Evolutionary conservation across 2,888 invertebrate genomes (phyloP).

Genomic region (Arge pagana): DNA sequence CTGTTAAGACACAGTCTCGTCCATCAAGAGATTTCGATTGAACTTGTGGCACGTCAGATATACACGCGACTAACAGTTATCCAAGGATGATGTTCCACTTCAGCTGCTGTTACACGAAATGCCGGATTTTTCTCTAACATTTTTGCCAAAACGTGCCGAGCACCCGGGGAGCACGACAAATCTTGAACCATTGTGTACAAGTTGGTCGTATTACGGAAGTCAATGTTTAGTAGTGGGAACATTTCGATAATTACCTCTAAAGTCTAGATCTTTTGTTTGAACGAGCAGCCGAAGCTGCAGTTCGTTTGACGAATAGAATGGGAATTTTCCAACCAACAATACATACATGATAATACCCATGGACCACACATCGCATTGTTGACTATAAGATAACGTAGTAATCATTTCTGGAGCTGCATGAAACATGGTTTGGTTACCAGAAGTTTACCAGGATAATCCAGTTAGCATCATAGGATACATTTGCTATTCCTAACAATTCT

Average conservation of each 20-base stretch:
- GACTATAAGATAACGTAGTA: conserved; percentile 61
- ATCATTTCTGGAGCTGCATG: conserved; percentile 64
- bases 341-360: conserved; percentile 63
- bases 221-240: too few relatives aligned
- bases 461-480: too few relatives aligned
- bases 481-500: too few relatives aligned
- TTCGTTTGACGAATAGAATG: conserved; percentile 51
- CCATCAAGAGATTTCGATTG: too few relatives aligned
- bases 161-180: conserved; percentile 42
- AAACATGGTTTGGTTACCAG: conserved; percentile 23
- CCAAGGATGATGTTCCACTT: conserved; percentile 61
- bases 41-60: not conserved
- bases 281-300: conserved; percentile 48
- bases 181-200: conserved; percentile 33
- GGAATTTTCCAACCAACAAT: conserved; percentile 55
- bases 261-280: conserved; percentile 45
- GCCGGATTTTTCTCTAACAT: conserved; percentile 62
- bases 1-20: not conserved
- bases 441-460: conserved; percentile 1
- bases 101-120: conserved; percentile 60
- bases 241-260: too few relatives aligned
- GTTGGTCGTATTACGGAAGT: not conserved
- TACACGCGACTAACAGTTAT: conserved; percentile 35
- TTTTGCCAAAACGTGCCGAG: conserved; percentile 56
- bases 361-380: conserved; percentile 66